Evolutionary conservation across 2,888 invertebrate species (phyloP).

Genomic region (Lasius platythorax): DNA sequence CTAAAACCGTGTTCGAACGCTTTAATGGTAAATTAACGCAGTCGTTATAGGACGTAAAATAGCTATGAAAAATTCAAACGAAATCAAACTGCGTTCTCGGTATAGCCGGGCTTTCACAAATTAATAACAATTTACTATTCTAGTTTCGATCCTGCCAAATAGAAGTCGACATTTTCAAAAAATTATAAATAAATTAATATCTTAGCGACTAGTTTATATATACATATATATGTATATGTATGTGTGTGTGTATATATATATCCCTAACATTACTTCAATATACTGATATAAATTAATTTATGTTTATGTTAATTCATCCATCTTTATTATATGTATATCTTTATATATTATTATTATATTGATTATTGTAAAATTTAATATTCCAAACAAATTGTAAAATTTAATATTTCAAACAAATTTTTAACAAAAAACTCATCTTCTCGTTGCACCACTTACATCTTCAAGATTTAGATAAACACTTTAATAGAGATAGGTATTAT

Average conservation of each 20-base stretch:
- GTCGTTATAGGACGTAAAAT: constrained; percentile 56
- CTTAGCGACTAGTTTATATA: not conserved
- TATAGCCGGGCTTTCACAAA: constrained; percentile 23
- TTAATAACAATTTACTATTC: constrained; percentile 48
- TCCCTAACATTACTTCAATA: not conserved
- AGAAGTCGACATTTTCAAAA: constrained; percentile 14
- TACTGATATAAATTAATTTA: not conserved
- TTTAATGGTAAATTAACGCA: constrained; percentile 63
- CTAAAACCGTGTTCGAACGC: constrained; percentile 56
- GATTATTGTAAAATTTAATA: not conserved
- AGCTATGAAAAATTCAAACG: constrained; percentile 48
- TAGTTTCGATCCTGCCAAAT: constrained; percentile 14
- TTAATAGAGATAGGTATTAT: not conserved
- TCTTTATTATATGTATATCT: not conserved
- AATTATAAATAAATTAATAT: constrained; percentile 34
- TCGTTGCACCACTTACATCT: not conserved
- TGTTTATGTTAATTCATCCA: not conserved
- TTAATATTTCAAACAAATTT: not conserved
- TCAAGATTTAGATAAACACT: not conserved
- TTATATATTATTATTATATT: not conserved
- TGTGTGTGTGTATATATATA: not conserved
- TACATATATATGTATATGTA: not conserved
- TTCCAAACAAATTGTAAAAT: not conserved
- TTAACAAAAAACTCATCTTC: not conserved
- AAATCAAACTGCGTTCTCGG: constrained; percentile 48